These are phyloP conservation scores for Stenchaetothrips biformis DNA, from an alignment of 2,888 invertebrate genomes.

Conservation along the genomic window DNA sequence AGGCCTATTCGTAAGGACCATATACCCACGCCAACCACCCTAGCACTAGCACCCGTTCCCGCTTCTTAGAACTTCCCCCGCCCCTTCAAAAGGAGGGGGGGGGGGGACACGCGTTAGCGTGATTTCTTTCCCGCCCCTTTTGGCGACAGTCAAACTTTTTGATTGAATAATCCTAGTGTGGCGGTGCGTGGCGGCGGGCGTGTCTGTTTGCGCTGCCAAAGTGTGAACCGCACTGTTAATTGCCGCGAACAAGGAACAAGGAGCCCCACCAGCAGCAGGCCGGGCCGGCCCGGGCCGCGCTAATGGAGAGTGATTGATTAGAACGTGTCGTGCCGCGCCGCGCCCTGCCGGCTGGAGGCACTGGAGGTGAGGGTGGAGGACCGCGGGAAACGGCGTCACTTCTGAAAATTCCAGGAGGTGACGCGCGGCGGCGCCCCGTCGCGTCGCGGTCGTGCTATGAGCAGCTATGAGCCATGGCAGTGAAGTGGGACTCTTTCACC, in stretches of 20 bases:
- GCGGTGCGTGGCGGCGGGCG: background rate
- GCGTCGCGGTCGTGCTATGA: too few species aligned
- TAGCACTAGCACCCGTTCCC: background rate
- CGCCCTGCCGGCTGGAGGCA: background rate
- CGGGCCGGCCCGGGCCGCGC: background rate
- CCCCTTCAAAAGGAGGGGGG: background rate
- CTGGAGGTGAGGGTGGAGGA: background rate
- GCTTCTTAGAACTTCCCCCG: background rate
- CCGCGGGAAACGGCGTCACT: background rate
- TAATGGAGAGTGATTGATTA: slow-evolving; percentile 22
- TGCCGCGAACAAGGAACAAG: background rate
- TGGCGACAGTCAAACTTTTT: background rate
- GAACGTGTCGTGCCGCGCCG: background rate
- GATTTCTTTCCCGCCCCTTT: background rate
- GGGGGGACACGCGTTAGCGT: background rate
- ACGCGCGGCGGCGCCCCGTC: too few species aligned
- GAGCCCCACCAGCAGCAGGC: background rate
- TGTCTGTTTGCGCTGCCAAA: background rate
- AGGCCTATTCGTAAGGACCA: too few species aligned
- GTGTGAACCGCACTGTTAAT: slow-evolving; percentile 13
- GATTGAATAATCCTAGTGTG: too few species aligned
- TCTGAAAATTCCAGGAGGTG: too few species aligned
- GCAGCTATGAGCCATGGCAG: too few species aligned
- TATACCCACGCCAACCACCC: slow-evolving; percentile 5
- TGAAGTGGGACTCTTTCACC: too few species aligned